A percentile compares a stretch with the other conserved stretches of the same genome.
Evolutionary conservation across 2,888 invertebrate species (phyloP).

Genomic region (Chromoteleia sp.): DNA sequence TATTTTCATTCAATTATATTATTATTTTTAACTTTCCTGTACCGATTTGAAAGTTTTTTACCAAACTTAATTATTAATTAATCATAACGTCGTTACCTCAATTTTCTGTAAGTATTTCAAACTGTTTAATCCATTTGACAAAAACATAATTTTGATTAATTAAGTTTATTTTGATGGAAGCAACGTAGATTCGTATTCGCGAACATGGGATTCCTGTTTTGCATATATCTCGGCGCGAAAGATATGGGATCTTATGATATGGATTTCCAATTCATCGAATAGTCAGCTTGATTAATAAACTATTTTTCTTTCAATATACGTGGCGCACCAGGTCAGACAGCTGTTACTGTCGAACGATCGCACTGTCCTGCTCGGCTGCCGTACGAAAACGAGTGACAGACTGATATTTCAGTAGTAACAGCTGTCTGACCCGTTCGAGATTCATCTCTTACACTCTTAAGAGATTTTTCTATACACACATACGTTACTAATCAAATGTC

Average conservation of each 20-base stretch:
- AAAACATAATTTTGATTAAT: background rate
- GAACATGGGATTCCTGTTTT: constrained; percentile 11
- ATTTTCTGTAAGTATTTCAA: background rate
- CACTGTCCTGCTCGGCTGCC: constrained; percentile 54
- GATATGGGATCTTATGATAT: constrained; percentile 41
- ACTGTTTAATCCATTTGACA: background rate
- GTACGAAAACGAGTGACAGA: constrained; percentile 72
- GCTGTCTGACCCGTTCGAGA: constrained; percentile 71
- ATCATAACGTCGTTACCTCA: background rate
- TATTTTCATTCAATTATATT: too few species aligned
- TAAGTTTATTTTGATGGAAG: background rate
- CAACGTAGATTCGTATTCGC: background rate
- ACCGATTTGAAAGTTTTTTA: too few species aligned
- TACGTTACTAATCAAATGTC: constrained; percentile 34
- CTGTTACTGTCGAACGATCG: constrained; percentile 68
- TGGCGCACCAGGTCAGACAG: constrained; percentile 67
- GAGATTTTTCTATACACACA: constrained; percentile 41
- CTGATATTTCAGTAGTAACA: constrained; percentile 71
- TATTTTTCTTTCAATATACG: constrained; percentile 70
- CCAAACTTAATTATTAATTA: too few species aligned
- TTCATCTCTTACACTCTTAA: constrained; percentile 63
- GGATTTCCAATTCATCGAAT: constrained; percentile 64
- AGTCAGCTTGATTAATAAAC: constrained; percentile 71
- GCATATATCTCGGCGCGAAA: constrained; percentile 6
- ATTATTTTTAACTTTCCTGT: too few species aligned